Conservation (phyloP, 2,797 vertebrate genomes). For the Ceryle rudis region DNA sequence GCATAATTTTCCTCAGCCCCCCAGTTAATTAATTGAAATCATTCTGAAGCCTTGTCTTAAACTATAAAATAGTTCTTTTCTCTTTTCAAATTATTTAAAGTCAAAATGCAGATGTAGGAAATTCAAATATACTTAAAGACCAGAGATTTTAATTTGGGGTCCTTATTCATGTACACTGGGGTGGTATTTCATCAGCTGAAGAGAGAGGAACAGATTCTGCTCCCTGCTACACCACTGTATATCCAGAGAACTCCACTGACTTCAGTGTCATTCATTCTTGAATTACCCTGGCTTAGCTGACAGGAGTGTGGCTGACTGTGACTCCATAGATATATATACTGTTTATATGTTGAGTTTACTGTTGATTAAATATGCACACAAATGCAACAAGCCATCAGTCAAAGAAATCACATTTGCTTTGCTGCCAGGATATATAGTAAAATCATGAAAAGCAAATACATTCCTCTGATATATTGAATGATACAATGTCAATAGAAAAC, state of each 20-base stretch:
- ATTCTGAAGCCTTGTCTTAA: neutral
- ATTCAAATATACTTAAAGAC: neutral
- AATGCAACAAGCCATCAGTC: slow-evolving; percentile 66
- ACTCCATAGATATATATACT: neutral
- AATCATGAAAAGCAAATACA: slow-evolving; percentile 57
- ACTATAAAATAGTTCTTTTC: neutral
- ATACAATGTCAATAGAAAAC: slow-evolving; percentile 42
- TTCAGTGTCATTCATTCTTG: slow-evolving; percentile 12
- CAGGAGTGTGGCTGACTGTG: neutral
- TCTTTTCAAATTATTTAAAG: neutral
- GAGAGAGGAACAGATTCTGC: neutral
- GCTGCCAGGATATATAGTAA: slow-evolving; percentile 67
- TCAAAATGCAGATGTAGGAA: neutral
- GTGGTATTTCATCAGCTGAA: neutral
- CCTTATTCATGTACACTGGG: neutral
- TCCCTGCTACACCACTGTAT: neutral
- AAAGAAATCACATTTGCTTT: slow-evolving; percentile 70
- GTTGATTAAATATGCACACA: slow-evolving; percentile 70
- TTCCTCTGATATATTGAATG: slow-evolving; percentile 49
- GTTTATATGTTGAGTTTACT: slow-evolving; percentile 55
- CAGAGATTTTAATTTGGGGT: neutral
- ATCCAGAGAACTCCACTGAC: neutral
- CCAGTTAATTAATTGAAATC: neutral
- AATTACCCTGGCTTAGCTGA: neutral
- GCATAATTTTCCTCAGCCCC: neutral